These are phyloP conservation scores for Aselliscus stoliczkanus DNA, from an alignment of 2,797 vertebrate genomes.

Conservation along the genomic window DNA sequence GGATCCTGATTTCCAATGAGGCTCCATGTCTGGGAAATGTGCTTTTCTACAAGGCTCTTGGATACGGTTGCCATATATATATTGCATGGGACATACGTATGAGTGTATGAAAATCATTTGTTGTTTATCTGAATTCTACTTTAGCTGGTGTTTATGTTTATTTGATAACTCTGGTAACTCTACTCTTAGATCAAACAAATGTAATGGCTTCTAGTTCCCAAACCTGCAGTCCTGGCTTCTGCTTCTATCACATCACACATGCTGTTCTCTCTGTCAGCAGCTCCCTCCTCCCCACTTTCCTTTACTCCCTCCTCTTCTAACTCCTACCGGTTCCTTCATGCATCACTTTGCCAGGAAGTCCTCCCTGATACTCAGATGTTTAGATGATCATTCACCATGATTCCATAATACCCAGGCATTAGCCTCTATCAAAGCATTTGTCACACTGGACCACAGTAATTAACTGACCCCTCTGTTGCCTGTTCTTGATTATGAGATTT, in stretches of 20 bases:
- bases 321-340: background rate
- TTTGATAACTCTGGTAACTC: background rate
- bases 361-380: background rate
- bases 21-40: background rate
- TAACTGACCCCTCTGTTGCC: background rate
- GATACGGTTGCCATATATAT: background rate
- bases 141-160: background rate
- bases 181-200: background rate
- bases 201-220: background rate
- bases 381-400: background rate
- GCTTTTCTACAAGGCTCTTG: background rate
- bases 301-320: background rate
- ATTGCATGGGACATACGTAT: background rate
- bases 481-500: background rate
- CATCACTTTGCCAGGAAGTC: background rate
- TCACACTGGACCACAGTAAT: background rate
- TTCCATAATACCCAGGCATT: background rate
- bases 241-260: background rate
- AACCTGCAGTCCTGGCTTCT: background rate
- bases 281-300: background rate
- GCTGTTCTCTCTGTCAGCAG: background rate
- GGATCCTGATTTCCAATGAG: background rate
- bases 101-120: background rate
- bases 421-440: background rate
- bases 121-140: background rate